Evolutionary conservation across 1,140 invertebrate genomes (phyloP).

Genomic region (Procambarus clarkii): DNA sequence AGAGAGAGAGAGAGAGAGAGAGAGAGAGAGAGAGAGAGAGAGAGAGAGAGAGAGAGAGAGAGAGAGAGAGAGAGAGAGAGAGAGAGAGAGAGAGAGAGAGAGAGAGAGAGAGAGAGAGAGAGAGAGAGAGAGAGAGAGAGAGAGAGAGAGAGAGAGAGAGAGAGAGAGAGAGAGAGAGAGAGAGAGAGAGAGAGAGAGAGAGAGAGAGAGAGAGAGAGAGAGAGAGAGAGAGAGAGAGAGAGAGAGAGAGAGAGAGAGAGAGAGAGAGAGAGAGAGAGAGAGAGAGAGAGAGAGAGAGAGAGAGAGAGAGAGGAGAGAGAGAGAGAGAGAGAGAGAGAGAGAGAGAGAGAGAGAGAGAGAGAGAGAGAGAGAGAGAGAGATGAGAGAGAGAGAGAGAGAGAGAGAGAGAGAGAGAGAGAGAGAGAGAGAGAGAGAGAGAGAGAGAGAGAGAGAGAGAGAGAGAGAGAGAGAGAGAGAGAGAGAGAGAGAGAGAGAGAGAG

Average conservation of each 20-base stretch:
- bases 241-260: constrained; percentile 23
- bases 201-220: too few species aligned
- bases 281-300: background rate
- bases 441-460: constrained; percentile 23
- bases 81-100: background rate
- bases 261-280: constrained; percentile 13
- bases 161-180: constrained; percentile 13
- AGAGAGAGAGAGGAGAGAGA: too few species aligned
- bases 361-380: constrained; percentile 21
- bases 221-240: constrained; percentile 21
- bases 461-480: constrained; percentile 23
- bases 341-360: constrained; percentile 23
- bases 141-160: constrained; percentile 23
- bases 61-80: constrained; percentile 13
- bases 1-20: background rate
- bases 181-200: background rate
- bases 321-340: background rate
- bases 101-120: background rate
- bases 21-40: constrained; percentile 23
- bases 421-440: background rate
- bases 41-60: constrained; percentile 23
- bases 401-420: background rate
- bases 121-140: constrained; percentile 23
- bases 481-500: constrained; percentile 13
- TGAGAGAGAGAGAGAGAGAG: constrained; percentile 12